Conservation (phyloP, 2,888 invertebrate genomes). For the Rugalucina vietnamica region DNA sequence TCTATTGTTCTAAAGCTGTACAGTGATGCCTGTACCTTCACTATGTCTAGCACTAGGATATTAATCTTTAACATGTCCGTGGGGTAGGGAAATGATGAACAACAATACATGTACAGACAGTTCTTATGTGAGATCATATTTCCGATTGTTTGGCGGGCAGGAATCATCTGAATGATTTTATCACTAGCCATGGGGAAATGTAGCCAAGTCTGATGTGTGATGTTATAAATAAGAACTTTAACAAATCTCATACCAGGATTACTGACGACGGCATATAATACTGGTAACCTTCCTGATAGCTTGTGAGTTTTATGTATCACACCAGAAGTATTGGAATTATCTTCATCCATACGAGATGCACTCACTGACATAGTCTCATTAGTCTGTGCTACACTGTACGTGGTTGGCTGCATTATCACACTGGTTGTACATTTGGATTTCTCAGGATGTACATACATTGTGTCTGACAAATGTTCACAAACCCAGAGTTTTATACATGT, state of each 20-base stretch:
- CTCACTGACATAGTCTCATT: constrained; percentile 55
- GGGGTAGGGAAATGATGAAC: constrained; percentile 81
- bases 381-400: background rate
- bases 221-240: constrained; percentile 78
- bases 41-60: constrained; percentile 77
- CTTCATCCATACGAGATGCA: constrained; percentile 40
- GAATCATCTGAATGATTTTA: constrained; percentile 76
- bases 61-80: constrained; percentile 81
- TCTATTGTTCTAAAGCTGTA: constrained; percentile 79
- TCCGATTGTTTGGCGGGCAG: constrained; percentile 79
- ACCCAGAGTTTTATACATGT: constrained; percentile 76
- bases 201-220: constrained; percentile 77
- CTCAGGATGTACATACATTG: constrained; percentile 46
- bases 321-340: constrained; percentile 6
- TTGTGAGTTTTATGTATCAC: constrained; percentile 23
- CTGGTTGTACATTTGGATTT: constrained; percentile 52
- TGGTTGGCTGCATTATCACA: constrained; percentile 60
- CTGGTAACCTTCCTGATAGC: constrained; percentile 60
- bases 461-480: constrained; percentile 60
- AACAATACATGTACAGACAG: constrained; percentile 80
- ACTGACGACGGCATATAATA: constrained; percentile 77
- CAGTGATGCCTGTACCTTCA: constrained; percentile 76
- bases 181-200: constrained; percentile 78
- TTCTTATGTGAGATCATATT: constrained; percentile 76
- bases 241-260: constrained; percentile 80